A percentile compares a stretch with the other conserved stretches of the same genome.
Evolutionary conservation across 2,888 invertebrate species (phyloP).

Genomic region (Globia sparganii): DNA sequence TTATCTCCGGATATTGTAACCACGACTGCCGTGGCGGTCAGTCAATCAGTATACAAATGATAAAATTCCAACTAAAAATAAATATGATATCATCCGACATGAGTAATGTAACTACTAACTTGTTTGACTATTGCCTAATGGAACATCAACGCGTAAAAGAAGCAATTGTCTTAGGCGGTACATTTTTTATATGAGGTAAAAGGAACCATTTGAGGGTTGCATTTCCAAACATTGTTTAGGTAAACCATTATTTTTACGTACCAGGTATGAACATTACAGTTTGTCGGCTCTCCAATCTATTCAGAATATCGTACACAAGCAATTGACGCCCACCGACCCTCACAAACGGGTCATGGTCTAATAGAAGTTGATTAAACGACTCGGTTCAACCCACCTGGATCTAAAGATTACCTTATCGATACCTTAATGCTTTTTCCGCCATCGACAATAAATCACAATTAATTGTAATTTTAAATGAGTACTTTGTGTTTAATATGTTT

Average conservation of each 20-base stretch:
- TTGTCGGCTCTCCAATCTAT: not conserved
- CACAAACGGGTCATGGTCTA: conserved; percentile 50
- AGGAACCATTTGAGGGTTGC: not conserved
- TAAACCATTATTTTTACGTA: not conserved
- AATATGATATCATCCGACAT: conserved; percentile 30
- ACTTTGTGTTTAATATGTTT: conserved; percentile 2
- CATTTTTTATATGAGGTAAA: not conserved
- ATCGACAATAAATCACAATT: conserved; percentile 9
- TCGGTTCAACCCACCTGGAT: conserved; percentile 4
- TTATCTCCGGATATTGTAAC: conserved; percentile 27
- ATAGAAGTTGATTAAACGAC: conserved; percentile 22
- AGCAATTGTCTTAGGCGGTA: not conserved
- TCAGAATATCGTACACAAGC: conserved; percentile 6
- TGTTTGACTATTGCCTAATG: conserved; percentile 6
- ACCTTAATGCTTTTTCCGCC: conserved; percentile 1
- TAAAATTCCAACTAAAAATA: conserved; percentile 43
- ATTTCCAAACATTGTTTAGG: not conserved
- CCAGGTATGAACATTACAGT: not conserved
- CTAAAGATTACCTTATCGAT: conserved; percentile 9
- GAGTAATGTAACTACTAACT: conserved; percentile 22
- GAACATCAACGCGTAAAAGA: conserved; percentile 1
- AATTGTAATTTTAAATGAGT: conserved; percentile 12
- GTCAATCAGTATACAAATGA: conserved; percentile 29
- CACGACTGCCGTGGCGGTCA: conserved; percentile 2
- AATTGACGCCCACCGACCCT: conserved; percentile 18